phyloP scores from a whole-genome alignment of 2,797 vertebrate species.

The Bradypus variegatus region DNA sequence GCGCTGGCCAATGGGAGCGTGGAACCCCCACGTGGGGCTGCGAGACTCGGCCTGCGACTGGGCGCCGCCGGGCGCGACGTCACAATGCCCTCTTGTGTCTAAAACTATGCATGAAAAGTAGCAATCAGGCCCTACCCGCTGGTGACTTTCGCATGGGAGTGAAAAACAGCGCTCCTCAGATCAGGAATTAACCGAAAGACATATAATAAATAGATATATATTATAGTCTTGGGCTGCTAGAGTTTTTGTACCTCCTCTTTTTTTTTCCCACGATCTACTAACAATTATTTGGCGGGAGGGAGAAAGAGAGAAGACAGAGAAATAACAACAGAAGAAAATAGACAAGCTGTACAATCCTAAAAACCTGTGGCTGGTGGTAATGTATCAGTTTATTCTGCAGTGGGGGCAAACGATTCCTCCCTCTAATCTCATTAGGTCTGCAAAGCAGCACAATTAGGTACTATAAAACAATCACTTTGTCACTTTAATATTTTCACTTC shows the following conservation, averaged over 20 bases:
- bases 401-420: constrained; percentile 39
- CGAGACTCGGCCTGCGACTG: constrained; percentile 69
- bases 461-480: constrained; percentile 64
- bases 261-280: constrained; percentile 48
- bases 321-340: constrained; percentile 59
- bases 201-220: constrained; percentile 69
- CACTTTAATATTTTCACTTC: constrained; percentile 63
- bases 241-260: background rate
- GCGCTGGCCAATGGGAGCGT: constrained; percentile 60
- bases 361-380: constrained; percentile 64
- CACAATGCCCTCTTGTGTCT: constrained; percentile 87
- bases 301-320: constrained; percentile 4
- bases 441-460: constrained; percentile 66
- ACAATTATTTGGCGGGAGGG: constrained; percentile 54
- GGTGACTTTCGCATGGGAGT: constrained; percentile 66
- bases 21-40: constrained; percentile 83
- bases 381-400: constrained; percentile 47
- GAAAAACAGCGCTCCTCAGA: constrained; percentile 68
- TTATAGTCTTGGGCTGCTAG: constrained; percentile 52
- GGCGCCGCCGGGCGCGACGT: constrained; percentile 71
- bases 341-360: constrained; percentile 41
- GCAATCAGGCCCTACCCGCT: constrained; percentile 68
- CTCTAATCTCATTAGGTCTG: constrained; percentile 65
- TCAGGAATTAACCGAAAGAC: constrained; percentile 68
- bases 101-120: constrained; percentile 73